A percentile compares a stretch with the other conserved stretches of the same genome.
These are phyloP conservation scores for Laothoe populi DNA, from an alignment of 2,888 invertebrate species.

Conservation along the genomic window DNA sequence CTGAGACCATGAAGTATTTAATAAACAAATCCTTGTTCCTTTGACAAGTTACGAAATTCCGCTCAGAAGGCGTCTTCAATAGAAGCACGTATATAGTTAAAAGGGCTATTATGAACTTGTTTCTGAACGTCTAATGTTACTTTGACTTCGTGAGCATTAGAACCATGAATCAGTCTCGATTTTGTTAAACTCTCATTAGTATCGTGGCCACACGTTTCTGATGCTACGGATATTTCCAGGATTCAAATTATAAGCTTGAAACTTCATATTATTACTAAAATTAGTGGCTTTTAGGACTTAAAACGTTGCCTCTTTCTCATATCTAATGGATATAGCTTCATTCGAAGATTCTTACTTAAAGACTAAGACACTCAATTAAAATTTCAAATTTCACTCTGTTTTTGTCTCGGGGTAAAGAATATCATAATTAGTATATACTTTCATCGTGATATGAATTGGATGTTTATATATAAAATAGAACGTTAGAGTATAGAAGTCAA, in stretches of 20 bases:
- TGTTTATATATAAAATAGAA: too few species aligned
- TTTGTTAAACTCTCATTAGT: constrained; percentile 23
- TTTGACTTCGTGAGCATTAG: constrained; percentile 25
- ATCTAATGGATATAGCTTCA: too few species aligned
- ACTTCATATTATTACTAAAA: background rate
- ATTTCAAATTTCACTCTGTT: too few species aligned
- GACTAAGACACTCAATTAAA: too few species aligned
- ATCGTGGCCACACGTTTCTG: background rate
- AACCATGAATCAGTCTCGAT: constrained; percentile 29
- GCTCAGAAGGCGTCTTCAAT: constrained; percentile 6
- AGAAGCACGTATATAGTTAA: constrained; percentile 20
- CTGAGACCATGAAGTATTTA: background rate
- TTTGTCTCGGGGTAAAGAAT: too few species aligned
- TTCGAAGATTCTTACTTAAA: too few species aligned
- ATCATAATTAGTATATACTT: too few species aligned
- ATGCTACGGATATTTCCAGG: too few species aligned
- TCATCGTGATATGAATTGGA: too few species aligned
- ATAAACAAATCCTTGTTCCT: background rate
- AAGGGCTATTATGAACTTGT: constrained; percentile 27
- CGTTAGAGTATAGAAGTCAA: too few species aligned
- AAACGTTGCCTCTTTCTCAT: too few species aligned
- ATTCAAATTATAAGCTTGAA: background rate
- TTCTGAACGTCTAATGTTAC: constrained; percentile 23
- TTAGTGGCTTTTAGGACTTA: background rate
- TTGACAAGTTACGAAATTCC: background rate